Evolutionary conservation across 2,113 vertebrate species (phyloP).

Genomic region (Anguilla rostrata): DNA sequence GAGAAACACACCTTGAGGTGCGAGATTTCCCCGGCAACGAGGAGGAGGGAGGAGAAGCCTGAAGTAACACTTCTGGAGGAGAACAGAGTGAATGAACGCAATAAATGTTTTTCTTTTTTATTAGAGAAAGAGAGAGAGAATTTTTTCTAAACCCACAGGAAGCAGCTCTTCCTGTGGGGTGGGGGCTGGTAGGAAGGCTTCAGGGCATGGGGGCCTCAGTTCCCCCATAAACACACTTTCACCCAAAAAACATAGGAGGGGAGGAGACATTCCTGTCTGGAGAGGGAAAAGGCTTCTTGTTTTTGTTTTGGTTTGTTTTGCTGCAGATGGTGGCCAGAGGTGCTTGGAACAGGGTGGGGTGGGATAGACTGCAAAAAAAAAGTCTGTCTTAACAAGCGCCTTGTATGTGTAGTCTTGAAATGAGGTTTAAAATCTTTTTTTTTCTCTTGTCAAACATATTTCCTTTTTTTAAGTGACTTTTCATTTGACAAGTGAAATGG

Average conservation of each 20-base stretch:
- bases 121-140: not conserved
- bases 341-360: not conserved
- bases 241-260: conserved; percentile 48
- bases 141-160: conserved; percentile 1
- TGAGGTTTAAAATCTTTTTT: too few relatives aligned
- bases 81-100: not conserved
- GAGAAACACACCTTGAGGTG: not conserved
- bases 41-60: too few relatives aligned
- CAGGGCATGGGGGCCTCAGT: conserved; percentile 57
- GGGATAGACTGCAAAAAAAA: not conserved
- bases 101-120: not conserved
- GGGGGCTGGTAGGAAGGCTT: conserved; percentile 32
- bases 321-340: conserved; percentile 17
- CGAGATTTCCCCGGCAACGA: not conserved
- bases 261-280: conserved; percentile 48
- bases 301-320: conserved; percentile 25
- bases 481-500: too few relatives aligned
- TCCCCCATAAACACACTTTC: conserved; percentile 63
- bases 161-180: not conserved
- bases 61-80: not conserved
- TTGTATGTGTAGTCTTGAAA: too few relatives aligned
- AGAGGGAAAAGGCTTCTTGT: conserved; percentile 43
- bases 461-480: too few relatives aligned
- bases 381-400: too few relatives aligned
- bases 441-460: too few relatives aligned